Base-by-base conservation (phyloP, 2,888 invertebrate genomes). In the Leucophora obtusa region DNA sequence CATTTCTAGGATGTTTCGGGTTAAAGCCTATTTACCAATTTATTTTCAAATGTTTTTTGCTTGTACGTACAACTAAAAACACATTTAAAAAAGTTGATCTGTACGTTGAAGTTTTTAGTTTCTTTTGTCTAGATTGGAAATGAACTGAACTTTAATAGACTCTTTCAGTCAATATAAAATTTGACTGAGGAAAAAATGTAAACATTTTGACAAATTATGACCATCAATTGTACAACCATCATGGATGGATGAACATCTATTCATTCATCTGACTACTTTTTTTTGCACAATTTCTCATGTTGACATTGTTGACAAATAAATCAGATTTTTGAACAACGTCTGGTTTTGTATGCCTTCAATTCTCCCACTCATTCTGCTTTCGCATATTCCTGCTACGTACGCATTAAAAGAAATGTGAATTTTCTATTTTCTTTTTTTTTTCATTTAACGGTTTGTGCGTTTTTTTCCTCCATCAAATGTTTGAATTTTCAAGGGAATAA, bases 141-240 rank as follows among this genome's bases (percentile, higher is more conserved):
- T 47, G 14, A 47, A 47, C 43, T 47, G 5, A 47, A 47, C 51
- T 18, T 65, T 70, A 59, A 70, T 76, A 65, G 51, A 76, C 75
- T 75, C 21, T 35, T 63, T 59, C 47, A 21, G 58, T 21, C 38
- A 38, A 38, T 38, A 38, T 38, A 38, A 38, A 1, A 11, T 38
- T 11, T 38, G 4, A 6, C 38, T 9, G 38, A 38, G 43, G 38
- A 74, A 74, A 50, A 79, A 75, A 69, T 11, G 58, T 58, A 73
- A 76, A 76, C 65, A 72, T 69, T 76, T 63, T 72, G 75, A 80
- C 80, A 80, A 76, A 80, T 80, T 76, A 80, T 80, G 72, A 56
- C 63, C 76, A 80, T 68, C 76, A 65, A 71, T 70, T 59, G 70
- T 58, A 21, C 33, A 80, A 60, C 59, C 76, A 80, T 71, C 66